Evolutionary conservation across 1,140 invertebrate genomes (phyloP).

Genomic region (Pseudoatta argentina): DNA sequence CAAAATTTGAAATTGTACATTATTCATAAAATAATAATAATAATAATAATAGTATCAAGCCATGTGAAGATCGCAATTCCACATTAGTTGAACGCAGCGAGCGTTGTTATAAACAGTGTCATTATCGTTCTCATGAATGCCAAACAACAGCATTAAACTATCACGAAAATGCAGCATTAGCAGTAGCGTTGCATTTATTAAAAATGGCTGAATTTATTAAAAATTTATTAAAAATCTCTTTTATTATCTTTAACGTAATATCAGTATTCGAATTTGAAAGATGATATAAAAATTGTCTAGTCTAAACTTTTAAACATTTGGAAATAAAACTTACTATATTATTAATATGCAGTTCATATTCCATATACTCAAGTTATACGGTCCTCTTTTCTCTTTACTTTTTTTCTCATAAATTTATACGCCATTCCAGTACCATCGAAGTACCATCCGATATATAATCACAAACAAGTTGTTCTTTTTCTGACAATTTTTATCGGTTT

Average conservation of each 20-base stretch:
- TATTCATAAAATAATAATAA: conserved; percentile 46
- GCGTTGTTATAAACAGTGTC: conserved; percentile 49
- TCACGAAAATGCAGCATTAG: conserved; percentile 26
- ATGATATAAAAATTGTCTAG: neutral
- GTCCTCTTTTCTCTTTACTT: neutral
- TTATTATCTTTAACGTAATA: neutral
- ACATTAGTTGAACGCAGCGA: conserved; percentile 26
- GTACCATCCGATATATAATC: conserved; percentile 2
- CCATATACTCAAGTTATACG: neutral
- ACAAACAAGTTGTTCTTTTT: neutral
- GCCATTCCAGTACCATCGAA: conserved; percentile 17
- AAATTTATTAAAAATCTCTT: neutral
- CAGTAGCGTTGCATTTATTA: conserved; percentile 17
- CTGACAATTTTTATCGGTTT: too few species aligned
- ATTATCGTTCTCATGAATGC: conserved; percentile 47
- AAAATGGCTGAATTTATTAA: neutral
- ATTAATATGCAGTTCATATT: neutral
- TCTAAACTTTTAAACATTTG: neutral
- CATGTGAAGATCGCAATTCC: conserved; percentile 39
- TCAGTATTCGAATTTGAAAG: neutral
- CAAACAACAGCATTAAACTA: conserved; percentile 27
- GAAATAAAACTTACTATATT: neutral
- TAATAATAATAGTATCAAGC: conserved; percentile 4
- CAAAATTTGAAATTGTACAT: conserved; percentile 15
- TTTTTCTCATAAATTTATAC: neutral